Conservation (phyloP, 2,888 invertebrate genomes). For the Andrena fulva region DNA sequence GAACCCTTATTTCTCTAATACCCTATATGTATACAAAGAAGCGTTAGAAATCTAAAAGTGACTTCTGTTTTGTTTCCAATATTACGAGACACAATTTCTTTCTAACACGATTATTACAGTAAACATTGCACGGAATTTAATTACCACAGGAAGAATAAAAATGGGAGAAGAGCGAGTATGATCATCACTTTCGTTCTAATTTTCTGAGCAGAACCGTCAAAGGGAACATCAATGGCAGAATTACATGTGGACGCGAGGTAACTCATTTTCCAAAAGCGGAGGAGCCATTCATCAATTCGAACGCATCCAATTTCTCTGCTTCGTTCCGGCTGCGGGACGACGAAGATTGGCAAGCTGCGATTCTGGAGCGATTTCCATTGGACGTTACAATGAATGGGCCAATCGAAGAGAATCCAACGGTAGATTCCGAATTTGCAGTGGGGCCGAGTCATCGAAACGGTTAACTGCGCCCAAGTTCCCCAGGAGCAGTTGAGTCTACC, state of each 20-base stretch:
- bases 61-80: no score
- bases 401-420: constrained; percentile 70
- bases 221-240: constrained; percentile 50
- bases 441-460: constrained; percentile 62
- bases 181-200: constrained; percentile 21
- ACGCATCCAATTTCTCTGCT: constrained; percentile 59
- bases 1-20: no score
- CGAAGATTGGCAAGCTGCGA: constrained; percentile 73
- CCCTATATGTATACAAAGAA: no score
- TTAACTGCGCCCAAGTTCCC: constrained; percentile 36
- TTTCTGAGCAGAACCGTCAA: constrained; percentile 1
- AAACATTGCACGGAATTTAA: no score
- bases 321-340: constrained; percentile 57
- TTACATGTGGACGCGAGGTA: constrained; percentile 44
- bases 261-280: constrained; percentile 63
- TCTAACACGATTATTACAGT: no score
- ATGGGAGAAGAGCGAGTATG: not conserved
- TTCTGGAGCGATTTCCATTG: constrained; percentile 74
- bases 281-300: constrained; percentile 60
- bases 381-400: constrained; percentile 74
- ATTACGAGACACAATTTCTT: no score
- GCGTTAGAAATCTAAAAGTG: no score
- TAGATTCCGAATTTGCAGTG: constrained; percentile 70
- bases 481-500: constrained; percentile 22
- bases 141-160: constrained; percentile 2